These are phyloP conservation scores for Melanchra persicariae DNA, from an alignment of 2,888 invertebrate species.

Conservation along the genomic window DNA sequence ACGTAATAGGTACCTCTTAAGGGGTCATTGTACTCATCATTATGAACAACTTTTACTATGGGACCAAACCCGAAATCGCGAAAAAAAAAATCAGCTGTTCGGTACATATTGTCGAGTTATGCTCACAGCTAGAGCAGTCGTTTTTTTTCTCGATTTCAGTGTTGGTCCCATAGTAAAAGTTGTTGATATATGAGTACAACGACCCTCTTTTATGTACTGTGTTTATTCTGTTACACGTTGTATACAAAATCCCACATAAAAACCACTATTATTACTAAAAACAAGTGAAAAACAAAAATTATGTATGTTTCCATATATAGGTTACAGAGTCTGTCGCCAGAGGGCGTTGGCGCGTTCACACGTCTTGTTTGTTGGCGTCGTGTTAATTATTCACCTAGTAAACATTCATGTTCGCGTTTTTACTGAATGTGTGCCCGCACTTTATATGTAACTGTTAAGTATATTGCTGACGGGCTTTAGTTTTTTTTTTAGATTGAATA, in stretches of 20 bases:
- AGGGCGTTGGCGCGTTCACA: conserved; percentile 76
- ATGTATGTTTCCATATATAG: conserved; percentile 50
- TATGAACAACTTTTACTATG: too few relatives aligned
- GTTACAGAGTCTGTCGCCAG: conserved; percentile 68
- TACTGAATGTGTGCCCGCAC: conserved; percentile 70
- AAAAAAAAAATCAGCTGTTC: too few relatives aligned
- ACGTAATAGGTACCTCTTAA: too few relatives aligned
- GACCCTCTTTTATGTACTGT: too few relatives aligned
- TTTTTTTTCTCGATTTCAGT: too few relatives aligned
- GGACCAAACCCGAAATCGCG: too few relatives aligned
- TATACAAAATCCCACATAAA: not conserved
- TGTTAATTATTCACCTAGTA: conserved; percentile 81
- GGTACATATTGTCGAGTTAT: too few relatives aligned
- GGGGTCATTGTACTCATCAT: too few relatives aligned
- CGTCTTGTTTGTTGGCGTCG: conserved; percentile 78
- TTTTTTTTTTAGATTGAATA: conserved; percentile 3
- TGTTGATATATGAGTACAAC: too few relatives aligned
- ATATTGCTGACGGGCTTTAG: conserved; percentile 22
- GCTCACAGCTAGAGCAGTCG: too few relatives aligned
- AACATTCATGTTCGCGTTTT: conserved; percentile 78
- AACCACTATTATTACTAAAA: not conserved
- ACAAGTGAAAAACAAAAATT: conserved; percentile 48
- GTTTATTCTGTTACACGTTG: too few relatives aligned
- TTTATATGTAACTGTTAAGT: conserved; percentile 58
- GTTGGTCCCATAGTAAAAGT: too few relatives aligned